These are phyloP conservation scores for Pelecanus crispus DNA, from an alignment of 2,113 vertebrate species.

Conservation along the genomic window DNA sequence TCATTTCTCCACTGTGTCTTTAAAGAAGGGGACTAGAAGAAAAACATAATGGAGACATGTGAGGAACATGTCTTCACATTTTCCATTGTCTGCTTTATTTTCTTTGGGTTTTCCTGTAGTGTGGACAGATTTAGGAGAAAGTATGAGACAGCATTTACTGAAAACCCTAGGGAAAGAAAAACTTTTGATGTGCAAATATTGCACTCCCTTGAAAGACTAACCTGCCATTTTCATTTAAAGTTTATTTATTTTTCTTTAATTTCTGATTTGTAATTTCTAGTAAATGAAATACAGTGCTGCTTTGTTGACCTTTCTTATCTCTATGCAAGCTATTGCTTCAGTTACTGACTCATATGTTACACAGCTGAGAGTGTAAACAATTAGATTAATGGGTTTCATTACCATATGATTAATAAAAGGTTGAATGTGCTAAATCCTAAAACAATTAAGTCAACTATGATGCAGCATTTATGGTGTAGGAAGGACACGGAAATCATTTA, in stretches of 20 bases:
- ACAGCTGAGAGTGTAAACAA: background rate
- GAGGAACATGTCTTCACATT: background rate
- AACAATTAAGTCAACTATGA: background rate
- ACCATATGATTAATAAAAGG: conserved; percentile 12
- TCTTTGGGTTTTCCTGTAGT: background rate
- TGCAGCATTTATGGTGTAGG: background rate
- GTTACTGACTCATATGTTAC: background rate
- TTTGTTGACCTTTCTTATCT: background rate
- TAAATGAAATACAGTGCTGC: background rate
- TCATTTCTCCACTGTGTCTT: background rate
- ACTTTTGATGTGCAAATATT: background rate
- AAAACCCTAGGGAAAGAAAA: background rate
- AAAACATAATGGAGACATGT: rapidly evolving
- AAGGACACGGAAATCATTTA: background rate
- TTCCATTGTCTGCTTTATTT: background rate
- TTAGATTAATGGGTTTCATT: conserved; percentile 10
- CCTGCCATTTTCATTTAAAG: background rate
- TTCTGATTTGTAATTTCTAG: background rate
- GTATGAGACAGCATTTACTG: background rate
- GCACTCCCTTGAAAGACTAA: background rate
- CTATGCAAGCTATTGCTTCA: background rate
- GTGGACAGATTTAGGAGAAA: background rate
- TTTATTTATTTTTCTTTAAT: background rate
- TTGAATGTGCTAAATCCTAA: background rate
- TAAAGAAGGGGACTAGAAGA: background rate